phyloP scores from a whole-genome alignment of 2,888 invertebrate species.

The Biston stratarius region DNA sequence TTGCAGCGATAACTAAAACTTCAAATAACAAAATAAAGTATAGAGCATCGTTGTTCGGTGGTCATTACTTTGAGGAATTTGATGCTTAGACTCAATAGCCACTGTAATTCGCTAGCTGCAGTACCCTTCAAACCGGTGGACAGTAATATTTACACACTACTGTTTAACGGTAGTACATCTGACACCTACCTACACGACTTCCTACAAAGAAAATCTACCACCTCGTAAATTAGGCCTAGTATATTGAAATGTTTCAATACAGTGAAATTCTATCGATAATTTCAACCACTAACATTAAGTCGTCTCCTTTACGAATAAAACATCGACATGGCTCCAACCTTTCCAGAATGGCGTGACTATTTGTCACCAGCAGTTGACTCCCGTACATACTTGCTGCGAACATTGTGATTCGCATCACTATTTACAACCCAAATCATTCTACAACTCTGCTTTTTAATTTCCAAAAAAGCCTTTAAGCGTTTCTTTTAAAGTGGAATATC shows the following conservation, averaged over 20 bases:
- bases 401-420: conserved; percentile 81
- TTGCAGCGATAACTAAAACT: no score
- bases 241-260: not conserved
- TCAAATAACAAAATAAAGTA: no score
- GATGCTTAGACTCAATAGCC: no score
- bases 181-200: no score
- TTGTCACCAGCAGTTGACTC: conserved; percentile 85
- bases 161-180: no score
- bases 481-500: conserved; percentile 43
- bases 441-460: conserved; percentile 27
- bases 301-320: conserved; percentile 80
- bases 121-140: no score
- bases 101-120: no score
- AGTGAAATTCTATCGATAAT: conserved; percentile 54
- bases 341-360: conserved; percentile 82
- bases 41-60: no score
- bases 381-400: conserved; percentile 78
- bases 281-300: conserved; percentile 79
- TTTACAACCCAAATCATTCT: conserved; percentile 51
- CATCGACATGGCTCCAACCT: conserved; percentile 81
- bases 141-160: no score
- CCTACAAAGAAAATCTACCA: no score
- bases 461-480: conserved; percentile 46
- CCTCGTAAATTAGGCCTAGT: no score
- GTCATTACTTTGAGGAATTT: no score